Base-by-base conservation (phyloP, 2,113 vertebrate species). In the Dicrurus megarhynchus region DNA sequence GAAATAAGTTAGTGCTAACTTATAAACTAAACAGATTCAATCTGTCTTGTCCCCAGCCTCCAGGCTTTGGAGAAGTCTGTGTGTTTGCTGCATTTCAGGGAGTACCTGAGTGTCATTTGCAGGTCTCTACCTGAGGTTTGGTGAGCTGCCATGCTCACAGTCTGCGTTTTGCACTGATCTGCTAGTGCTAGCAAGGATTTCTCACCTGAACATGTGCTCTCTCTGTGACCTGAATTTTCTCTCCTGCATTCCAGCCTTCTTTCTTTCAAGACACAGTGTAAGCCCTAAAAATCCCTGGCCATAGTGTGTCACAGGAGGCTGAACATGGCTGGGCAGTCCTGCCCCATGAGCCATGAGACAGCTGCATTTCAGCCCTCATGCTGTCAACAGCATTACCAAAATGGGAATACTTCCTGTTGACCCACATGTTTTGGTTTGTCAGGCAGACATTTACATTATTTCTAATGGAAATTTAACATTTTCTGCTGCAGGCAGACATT, bases 131-230 rank as follows among this genome's bases (percentile, higher is more conserved):
- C 30, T 41, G 23, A 26, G 21, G 30, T 76, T 30, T 39, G 35
- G 13, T 59, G 49, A 73, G 30, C 32, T 68, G 35, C 74, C 3
- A 4, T 46, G 9, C 18, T 24, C 57, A 26, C 11, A 2, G 49
- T 69, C 46, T 75, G 7, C 17, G 7, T 89, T 78, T 89, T 89
- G 56, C 11, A 16, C 35, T 50, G 39, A 33, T 19, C 10, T 70
- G 13, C 6, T 56, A 33, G 7, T 7, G 27, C 49, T 32, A 63
- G 35, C 19, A 28, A 78, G 22, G 15, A 60, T 39, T 87, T 55
- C 52, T 68, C 5, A 42, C 44, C 44, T n/a, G 20, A 52, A 9
- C 7, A 26, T 1, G 2, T 10, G 3, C 1, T 37, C 2, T 39
- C 5, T 69, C 30, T 33, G 7, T 41, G 28, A 77, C 3, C 17